A percentile compares a stretch with the other conserved stretches of the same genome.
Conservation (phyloP, 2,797 vertebrate genomes). For the Danio jaintianensis region DNA sequence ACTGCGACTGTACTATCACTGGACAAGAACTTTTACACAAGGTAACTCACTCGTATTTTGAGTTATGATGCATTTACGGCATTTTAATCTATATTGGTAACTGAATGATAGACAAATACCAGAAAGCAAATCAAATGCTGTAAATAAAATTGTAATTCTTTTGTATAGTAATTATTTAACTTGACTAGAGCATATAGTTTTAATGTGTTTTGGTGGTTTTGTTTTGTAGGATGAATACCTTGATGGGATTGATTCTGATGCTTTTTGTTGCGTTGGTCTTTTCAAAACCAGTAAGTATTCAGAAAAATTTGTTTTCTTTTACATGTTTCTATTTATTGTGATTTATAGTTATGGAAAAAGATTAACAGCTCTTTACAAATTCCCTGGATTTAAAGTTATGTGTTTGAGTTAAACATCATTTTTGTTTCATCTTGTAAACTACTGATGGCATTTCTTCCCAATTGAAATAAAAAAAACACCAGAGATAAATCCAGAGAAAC, state of each 20-base stretch:
- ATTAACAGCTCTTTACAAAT: too few relatives aligned
- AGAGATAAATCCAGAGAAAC: too few relatives aligned
- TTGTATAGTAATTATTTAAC: background rate
- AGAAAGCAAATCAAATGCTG: background rate
- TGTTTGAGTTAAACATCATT: too few relatives aligned
- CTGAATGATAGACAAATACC: background rate
- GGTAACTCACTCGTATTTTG: conserved; percentile 31
- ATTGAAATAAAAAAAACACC: too few relatives aligned
- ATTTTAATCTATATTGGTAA: background rate
- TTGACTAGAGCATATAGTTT: background rate
- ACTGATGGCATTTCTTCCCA: too few relatives aligned
- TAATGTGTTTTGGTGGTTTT: background rate
- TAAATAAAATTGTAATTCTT: background rate
- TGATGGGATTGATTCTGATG: conserved; percentile 40
- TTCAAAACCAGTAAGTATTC: conserved; percentile 50
- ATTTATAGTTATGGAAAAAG: background rate
- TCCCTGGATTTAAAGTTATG: too few relatives aligned
- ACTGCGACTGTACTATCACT: background rate
- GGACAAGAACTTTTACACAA: conserved; percentile 20
- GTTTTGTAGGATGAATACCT: conserved; percentile 45
- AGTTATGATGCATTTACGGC: background rate
- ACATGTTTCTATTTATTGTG: background rate
- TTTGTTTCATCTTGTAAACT: too few relatives aligned
- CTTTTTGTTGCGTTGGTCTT: conserved; percentile 36
- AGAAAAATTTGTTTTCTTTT: background rate